A percentile compares a stretch with the other conserved stretches of the same genome.
Evolutionary conservation across 1,140 invertebrate species (phyloP).

Genomic region (Aphis gossypii): DNA sequence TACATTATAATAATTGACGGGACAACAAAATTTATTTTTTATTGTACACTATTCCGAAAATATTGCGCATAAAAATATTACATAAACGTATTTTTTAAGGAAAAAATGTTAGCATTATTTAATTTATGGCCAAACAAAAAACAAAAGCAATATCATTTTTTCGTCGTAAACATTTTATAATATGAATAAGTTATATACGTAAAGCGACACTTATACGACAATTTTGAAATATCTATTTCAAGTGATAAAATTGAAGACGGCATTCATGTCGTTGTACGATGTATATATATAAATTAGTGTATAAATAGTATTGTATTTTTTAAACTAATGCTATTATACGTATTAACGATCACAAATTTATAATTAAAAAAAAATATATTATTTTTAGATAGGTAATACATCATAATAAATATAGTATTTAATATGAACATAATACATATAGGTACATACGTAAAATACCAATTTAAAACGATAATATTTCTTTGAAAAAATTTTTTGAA

Average conservation of each 20-base stretch:
- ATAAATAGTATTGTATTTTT: neutral
- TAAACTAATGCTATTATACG: neutral
- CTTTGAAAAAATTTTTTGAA: neutral
- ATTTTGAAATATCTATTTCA: slow-evolving; percentile 25
- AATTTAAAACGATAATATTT: too few species aligned
- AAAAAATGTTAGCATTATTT: neutral
- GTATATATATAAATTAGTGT: too few species aligned
- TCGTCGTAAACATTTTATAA: slow-evolving; percentile 3
- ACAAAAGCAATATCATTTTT: slow-evolving; percentile 14
- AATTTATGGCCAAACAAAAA: neutral
- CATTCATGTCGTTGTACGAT: neutral
- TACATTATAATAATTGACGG: neutral
- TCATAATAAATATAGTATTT: too few species aligned
- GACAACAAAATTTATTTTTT: slow-evolving; percentile 8
- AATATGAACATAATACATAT: too few species aligned
- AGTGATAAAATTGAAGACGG: neutral
- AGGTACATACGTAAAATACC: too few species aligned
- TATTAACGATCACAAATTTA: neutral
- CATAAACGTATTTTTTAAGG: neutral
- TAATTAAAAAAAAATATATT: neutral
- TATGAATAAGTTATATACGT: neutral
- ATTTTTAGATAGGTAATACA: too few species aligned
- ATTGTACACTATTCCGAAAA: neutral
- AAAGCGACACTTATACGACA: neutral
- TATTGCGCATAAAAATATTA: slow-evolving; percentile 18